Evolutionary conservation across 2,113 vertebrate genomes (phyloP).

Genomic region (Calcarius ornatus): DNA sequence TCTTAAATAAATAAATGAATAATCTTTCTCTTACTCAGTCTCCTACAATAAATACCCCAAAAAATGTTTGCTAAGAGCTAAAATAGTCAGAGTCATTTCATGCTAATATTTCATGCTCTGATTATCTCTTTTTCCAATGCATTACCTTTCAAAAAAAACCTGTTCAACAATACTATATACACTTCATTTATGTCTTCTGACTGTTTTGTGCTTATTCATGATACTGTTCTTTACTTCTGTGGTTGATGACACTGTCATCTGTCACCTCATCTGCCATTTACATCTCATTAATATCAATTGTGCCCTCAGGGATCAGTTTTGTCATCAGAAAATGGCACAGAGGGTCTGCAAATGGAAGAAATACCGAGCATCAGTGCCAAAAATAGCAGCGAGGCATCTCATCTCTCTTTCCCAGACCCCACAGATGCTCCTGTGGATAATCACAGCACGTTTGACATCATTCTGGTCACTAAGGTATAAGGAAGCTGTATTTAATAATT

Average conservation of each 20-base stretch:
- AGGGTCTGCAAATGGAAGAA: slow-evolving; percentile 22
- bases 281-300: slow-evolving; percentile 54
- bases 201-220: slow-evolving; percentile 33
- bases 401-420: not conserved
- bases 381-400: not conserved
- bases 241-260: slow-evolving; percentile 48
- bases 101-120: slow-evolving; percentile 56
- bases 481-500: slow-evolving; percentile 8
- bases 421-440: not conserved
- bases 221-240: slow-evolving; percentile 1
- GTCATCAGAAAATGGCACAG: slow-evolving; percentile 41
- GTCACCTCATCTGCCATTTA: slow-evolving; percentile 59
- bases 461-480: not conserved
- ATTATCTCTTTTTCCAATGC: slow-evolving; percentile 42
- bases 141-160: not conserved
- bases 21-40: not conserved
- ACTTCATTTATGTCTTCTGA: not conserved
- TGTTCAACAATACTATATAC: not conserved
- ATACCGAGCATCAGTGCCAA: not conserved
- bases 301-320: slow-evolving; percentile 34
- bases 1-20: slow-evolving; percentile 40
- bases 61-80: slow-evolving; percentile 31
- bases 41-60: not conserved
- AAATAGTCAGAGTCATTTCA: not conserved
- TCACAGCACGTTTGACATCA: not conserved